Conservation (phyloP, 1,140 invertebrate species). For the Nasonia giraulti region DNA sequence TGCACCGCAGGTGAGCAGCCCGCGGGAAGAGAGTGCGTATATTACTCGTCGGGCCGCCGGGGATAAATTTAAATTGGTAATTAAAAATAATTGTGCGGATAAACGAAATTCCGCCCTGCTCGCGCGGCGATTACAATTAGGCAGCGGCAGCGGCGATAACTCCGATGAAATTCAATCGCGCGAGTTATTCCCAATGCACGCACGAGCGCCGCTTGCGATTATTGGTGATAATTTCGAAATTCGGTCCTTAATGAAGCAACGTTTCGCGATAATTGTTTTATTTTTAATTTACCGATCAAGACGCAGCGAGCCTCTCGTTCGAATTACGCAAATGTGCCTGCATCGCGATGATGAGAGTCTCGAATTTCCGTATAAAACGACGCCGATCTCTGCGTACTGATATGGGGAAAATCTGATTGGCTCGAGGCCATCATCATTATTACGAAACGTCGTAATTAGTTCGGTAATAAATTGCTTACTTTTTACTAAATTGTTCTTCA, state of each 20-base stretch:
- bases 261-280: constrained; percentile 28
- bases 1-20: constrained; percentile 34
- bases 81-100: constrained; percentile 45
- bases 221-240: constrained; percentile 7
- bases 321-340: too few relatives aligned
- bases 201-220: background rate
- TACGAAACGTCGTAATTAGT: too few relatives aligned
- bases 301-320: too few relatives aligned
- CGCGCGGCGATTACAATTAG: constrained; percentile 32
- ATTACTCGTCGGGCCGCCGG: background rate
- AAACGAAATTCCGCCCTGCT: constrained; percentile 13
- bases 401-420: too few relatives aligned
- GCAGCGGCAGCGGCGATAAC: background rate
- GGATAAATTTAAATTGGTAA: constrained; percentile 46
- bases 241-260: constrained; percentile 7
- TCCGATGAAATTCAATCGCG: constrained; percentile 38
- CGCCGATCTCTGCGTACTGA: too few relatives aligned
- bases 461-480: too few relatives aligned
- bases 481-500: background rate
- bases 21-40: constrained; percentile 14
- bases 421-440: too few relatives aligned
- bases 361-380: too few relatives aligned
- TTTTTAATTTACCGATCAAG: too few relatives aligned
- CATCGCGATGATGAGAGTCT: too few relatives aligned
- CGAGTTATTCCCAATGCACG: background rate